Percentiles rank a stretch among this genome's conserved stretches.
Evolutionary conservation across 2,797 vertebrate genomes (phyloP).

Genomic region (Platalea minor): DNA sequence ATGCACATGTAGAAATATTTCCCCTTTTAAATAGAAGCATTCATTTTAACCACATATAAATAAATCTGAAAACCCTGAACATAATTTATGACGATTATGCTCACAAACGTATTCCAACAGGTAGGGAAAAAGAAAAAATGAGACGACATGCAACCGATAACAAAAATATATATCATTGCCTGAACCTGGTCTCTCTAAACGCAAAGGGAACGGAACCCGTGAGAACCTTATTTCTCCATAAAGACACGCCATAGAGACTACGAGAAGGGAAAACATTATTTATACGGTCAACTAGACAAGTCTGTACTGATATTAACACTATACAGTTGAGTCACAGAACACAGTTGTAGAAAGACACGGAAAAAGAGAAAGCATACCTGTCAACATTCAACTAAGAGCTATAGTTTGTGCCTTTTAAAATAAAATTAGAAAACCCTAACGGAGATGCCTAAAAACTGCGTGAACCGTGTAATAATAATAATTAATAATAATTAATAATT

Average conservation of each 20-base stretch:
- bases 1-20: slow-evolving; percentile 99
- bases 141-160: slow-evolving; percentile 96
- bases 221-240: slow-evolving; percentile 88
- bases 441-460: slow-evolving; percentile 75
- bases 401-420: slow-evolving; percentile 92
- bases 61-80: slow-evolving; percentile 94
- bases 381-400: slow-evolving; percentile 85
- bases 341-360: slow-evolving; percentile 97
- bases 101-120: slow-evolving; percentile 89
- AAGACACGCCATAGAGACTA: slow-evolving; percentile 92
- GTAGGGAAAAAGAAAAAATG: slow-evolving; percentile 64
- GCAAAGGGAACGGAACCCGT: slow-evolving; percentile 82
- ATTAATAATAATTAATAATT: slow-evolving; percentile 59
- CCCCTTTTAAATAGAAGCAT: slow-evolving; percentile 99
- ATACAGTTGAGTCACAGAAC: slow-evolving; percentile 98
- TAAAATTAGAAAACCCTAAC: slow-evolving; percentile 73
- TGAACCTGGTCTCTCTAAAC: slow-evolving; percentile 85
- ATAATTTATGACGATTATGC: slow-evolving; percentile 90
- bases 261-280: slow-evolving; percentile 86
- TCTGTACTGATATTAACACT: slow-evolving; percentile 96
- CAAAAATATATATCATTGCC: slow-evolving; percentile 90
- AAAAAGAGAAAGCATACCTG: slow-evolving; percentile 82
- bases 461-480: slow-evolving; percentile 69
- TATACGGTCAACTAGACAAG: slow-evolving; percentile 90
- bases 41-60: slow-evolving; percentile 99